Evolutionary conservation across 2,797 vertebrate genomes (phyloP), one percentile per base, ranked within the genome.

Genomic region (Phyllotis vaccarum): DNA sequence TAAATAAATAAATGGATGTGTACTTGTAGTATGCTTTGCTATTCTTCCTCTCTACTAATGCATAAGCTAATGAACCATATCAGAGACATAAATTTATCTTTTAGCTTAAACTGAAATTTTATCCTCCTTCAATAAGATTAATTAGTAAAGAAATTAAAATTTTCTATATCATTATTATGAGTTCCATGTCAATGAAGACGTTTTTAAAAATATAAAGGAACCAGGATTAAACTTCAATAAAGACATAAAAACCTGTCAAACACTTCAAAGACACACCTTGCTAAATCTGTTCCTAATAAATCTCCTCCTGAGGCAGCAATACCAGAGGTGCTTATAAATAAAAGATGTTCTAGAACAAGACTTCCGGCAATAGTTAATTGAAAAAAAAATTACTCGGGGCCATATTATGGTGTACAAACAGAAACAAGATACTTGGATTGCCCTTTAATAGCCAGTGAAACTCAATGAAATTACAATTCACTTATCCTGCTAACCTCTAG

Each of bases 311-410:
- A 86, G 75, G 62, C 79, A 62, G n/a, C 40, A 78, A 40, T 62
- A 82, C 56, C 19, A 54, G 66, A 86, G 16, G 34, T 24, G 37
- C 31, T 56, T 87, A 72, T 94, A 92, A 94, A 96, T 96, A 90
- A 94, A 94, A 93, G 66, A 86, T 78, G 29, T 74, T 92, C 60
- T 90, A 43, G 29, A 40, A 89, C 43, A 82, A 72, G 52, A 81
- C 72, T 96, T 90, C 66, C 86, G 86, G 72, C 89, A 85, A 92
- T 74, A 92, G 64, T 92, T 95, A 96, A 92, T 81, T 94, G 86
- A 75, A 90, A 93, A 80, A 95, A 14, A 95, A 94, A 94, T 92
- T 91, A 94, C 86, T 72, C 34, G 60, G 64, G 83, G 46, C 72
- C 24, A 62, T 79, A 89, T 66, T 54, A 86, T 24, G 5, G 62